phyloP scores from a whole-genome alignment of 2,888 invertebrate genomes.

The Podabrus alpinus region DNA sequence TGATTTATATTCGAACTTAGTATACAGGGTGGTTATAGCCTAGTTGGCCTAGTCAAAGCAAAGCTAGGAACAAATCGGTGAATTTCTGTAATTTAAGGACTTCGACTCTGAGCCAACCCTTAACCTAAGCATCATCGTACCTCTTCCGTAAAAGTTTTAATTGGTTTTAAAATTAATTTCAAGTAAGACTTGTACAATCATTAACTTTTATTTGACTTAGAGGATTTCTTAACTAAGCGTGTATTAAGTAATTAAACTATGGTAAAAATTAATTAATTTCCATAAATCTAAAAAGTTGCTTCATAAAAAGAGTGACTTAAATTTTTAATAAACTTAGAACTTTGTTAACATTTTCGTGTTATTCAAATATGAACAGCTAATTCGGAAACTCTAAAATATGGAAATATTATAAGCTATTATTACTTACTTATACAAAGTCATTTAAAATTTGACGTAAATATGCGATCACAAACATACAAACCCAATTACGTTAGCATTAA shows the following conservation, averaged over 20 bases:
- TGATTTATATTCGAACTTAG: not conserved
- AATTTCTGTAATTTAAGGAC: not conserved
- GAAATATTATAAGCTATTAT: not conserved
- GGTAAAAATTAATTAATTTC: not conserved
- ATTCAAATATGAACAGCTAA: not conserved
- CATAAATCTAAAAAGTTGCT: not conserved
- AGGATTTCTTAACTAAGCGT: not conserved
- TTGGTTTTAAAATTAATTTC: not conserved
- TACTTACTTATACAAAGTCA: not conserved
- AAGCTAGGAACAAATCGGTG: not conserved
- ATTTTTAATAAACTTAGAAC: not conserved
- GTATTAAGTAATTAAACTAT: not conserved
- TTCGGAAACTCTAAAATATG: not conserved
- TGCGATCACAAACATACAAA: not conserved
- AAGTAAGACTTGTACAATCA: not conserved
- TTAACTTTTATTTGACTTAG: not conserved
- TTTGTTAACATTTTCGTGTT: not conserved
- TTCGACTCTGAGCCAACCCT: not conserved
- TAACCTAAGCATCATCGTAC: not conserved
- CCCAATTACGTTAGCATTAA: not conserved
- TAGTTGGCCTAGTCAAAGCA: not conserved
- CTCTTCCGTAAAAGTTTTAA: not conserved
- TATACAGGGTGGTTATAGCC: not conserved
- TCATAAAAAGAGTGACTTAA: too few species aligned
- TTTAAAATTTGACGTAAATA: not conserved